Conservation (phyloP, 2,888 invertebrate genomes). For the Mallateleia sp. region DNA sequence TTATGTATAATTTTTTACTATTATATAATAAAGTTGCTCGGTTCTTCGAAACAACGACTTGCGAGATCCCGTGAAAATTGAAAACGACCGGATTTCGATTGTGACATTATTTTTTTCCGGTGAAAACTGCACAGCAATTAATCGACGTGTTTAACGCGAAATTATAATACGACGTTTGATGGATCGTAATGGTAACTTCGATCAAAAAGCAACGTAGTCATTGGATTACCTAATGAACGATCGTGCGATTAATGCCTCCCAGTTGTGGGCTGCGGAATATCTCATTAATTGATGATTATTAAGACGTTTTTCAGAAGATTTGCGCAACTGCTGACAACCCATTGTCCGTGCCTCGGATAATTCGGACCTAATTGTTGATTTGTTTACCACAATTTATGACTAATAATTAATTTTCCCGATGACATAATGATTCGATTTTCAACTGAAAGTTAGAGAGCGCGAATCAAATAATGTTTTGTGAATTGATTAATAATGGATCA, state of each 20-base stretch:
- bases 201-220: slow-evolving; percentile 24
- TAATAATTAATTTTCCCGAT: slow-evolving; percentile 54
- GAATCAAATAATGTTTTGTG: neutral
- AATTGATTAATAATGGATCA: slow-evolving; percentile 20
- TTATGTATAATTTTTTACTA: too few species aligned
- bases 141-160: slow-evolving; percentile 24
- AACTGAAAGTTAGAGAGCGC: neutral
- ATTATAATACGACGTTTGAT: slow-evolving; percentile 16
- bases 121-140: slow-evolving; percentile 15
- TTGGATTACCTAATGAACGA: slow-evolving; percentile 64
- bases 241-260: slow-evolving; percentile 55
- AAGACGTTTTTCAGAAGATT: slow-evolving; percentile 66
- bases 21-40: slow-evolving; percentile 44
- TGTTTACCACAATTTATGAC: slow-evolving; percentile 45
- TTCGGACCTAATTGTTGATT: slow-evolving; percentile 55
- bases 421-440: slow-evolving; percentile 45
- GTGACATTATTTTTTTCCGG: neutral
- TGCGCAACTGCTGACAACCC: slow-evolving; percentile 54
- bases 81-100: slow-evolving; percentile 15
- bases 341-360: slow-evolving; percentile 55
- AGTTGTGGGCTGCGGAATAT: slow-evolving; percentile 56
- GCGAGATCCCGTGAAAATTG: neutral
- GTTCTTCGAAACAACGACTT: slow-evolving; percentile 28
- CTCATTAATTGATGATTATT: slow-evolving; percentile 71
- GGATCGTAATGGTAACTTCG: slow-evolving; percentile 27